Base-by-base conservation (phyloP, 1,140 invertebrate species). In the Solenopsis fugax region DNA sequence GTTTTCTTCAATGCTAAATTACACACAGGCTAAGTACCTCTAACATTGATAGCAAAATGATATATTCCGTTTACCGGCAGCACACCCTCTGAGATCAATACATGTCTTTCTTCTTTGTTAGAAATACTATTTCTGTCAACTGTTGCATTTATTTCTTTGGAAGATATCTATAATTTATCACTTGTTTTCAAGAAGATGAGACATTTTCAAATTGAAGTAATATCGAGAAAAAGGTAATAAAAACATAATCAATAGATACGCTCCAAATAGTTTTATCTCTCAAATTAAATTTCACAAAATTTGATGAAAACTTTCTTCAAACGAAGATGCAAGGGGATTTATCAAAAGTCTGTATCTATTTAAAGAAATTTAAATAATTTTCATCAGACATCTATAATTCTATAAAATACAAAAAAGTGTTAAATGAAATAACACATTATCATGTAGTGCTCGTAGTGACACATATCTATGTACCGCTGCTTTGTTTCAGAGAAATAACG, bases 401-500 rank as follows among this genome's bases (percentile, higher is more conserved):
- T 21, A 9, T n/a, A 56, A 56, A 56, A 10, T 21, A 56, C 54
- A 56, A 21, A 56, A 10, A 56, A 56, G 41, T 54, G 18, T n/a
- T 54, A 7, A 21, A 56, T n/a, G 65, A 67, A 62, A 45, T 52
- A 13, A 12, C 18, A 21, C 72, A 85, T 82, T 75, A 29, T 56
- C 13, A 76, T 69, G 77, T 54, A 71, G 24, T 12, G n/a, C 54
- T 58, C 88, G 86, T 64, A 81, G 64, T 75, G 60, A 54, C 16
- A 67, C 56, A 24, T 56, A 41, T 41, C 41, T 41, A 41, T 41
- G 41, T 41, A 82, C 41, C 52, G 24, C 12, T 71, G 21, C 52
- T 87, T 89, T 64, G 78, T 87, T 89, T 78, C 88, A 65, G 34
- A 72, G 69, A 87, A 76, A 37, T 90, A 90, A 90, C 88, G 88